A percentile compares a stretch with the other conserved stretches of the same genome.
Conservation (phyloP, 2,113 vertebrate genomes). For the Artemisiospiza belli region DNA sequence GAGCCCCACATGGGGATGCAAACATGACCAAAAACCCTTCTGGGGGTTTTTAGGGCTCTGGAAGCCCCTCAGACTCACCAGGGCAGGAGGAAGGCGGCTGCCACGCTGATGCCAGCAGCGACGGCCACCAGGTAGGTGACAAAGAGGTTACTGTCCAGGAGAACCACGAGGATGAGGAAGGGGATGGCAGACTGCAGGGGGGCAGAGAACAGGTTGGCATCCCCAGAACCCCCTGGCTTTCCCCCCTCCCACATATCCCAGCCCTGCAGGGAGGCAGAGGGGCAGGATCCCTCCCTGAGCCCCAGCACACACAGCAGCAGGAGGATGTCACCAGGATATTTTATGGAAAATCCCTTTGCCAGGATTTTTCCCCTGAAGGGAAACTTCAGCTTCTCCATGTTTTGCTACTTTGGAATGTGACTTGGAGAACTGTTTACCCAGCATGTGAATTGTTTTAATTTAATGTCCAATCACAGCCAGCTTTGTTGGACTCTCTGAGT, state of each 20-base stretch:
- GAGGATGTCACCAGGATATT: background rate
- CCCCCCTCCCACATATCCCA: fast-evolving
- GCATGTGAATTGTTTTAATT: too few species aligned
- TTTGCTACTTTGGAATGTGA: too few species aligned
- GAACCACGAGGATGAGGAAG: slow-evolving; percentile 85
- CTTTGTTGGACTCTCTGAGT: too few species aligned
- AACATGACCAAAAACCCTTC: background rate
- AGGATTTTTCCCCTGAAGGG: too few species aligned
- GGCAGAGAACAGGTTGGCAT: background rate
- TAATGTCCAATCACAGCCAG: too few species aligned
- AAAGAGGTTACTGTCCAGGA: slow-evolving; percentile 78
- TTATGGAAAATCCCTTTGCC: too few species aligned
- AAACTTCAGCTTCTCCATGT: too few species aligned
- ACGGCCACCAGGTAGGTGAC: slow-evolving; percentile 85
- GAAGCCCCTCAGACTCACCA: slow-evolving; percentile 76
- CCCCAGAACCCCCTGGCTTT: background rate
- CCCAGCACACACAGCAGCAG: background rate
- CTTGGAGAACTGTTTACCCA: too few species aligned
- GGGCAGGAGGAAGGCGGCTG: slow-evolving; percentile 88
- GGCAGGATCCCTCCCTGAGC: background rate
- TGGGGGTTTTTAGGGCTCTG: background rate
- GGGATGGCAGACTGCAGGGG: slow-evolving; percentile 85
- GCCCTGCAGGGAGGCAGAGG: background rate
- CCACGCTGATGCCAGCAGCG: slow-evolving; percentile 87
- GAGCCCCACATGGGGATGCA: background rate